Base-by-base conservation (phyloP, 1,140 invertebrate species). In the Eriosoma lanigerum region DNA sequence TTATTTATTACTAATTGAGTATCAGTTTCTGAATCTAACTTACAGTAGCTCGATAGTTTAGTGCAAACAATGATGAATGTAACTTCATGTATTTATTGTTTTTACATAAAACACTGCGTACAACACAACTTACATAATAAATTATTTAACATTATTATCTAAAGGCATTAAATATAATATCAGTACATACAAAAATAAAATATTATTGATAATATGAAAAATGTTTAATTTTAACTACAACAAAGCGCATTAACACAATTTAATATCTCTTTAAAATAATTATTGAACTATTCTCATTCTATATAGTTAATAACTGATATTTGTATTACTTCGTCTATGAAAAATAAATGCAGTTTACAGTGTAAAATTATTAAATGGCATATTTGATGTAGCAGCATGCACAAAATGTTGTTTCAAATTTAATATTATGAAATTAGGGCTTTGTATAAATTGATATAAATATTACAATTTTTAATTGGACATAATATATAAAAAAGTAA, bases 1-100 rank as follows among this genome's bases (percentile, higher is more conserved):
- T 64, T 64, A 62, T 29, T 62, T 32, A 64, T 68, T 68, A 46
- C 38, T 68, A 68, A 68, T 46, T 21, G 13, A 68, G 66, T 48
- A 13, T 68, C 13, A 48, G 13, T 68, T 24, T 48, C 66, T 68
- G 48, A 44, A 68, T 68, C 44, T 5, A 68, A 68, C 66, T 48
- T 68, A 68, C 12, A 66, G 44, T 66, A 44, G 10, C 32, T 38
- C 32, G 3, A 38, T 38, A 44, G 4, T 68, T 19, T 38, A 12
- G 8, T 64, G 9, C 19, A n/a, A 21, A 70, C 38, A 50, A 48
- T 48, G 15, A 70, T 48, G 8, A 48, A 15, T 17, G 21, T 50
- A 50, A 70, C 44, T 17, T 3, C 2, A n/a, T 15, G 12, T 64
- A 38, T 66, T 66, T 21, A 5, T 0, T 15, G 44, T 8, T 46